phyloP scores from a whole-genome alignment of 2,113 vertebrate genomes.

The Marmota monax region DNA sequence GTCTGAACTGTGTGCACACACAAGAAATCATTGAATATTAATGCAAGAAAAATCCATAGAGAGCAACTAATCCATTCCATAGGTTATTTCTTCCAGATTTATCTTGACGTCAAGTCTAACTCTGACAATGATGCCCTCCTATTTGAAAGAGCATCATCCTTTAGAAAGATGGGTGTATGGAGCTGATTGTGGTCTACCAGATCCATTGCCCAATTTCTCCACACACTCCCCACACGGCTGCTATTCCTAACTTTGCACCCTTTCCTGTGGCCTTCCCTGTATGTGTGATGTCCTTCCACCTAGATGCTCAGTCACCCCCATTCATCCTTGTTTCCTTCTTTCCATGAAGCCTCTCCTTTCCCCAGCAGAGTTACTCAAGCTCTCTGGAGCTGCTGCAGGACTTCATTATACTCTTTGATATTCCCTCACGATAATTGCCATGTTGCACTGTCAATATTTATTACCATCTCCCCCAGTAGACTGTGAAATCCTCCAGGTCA shows the following conservation, averaged over 20 bases:
- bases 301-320: too few species aligned
- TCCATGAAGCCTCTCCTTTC: background rate
- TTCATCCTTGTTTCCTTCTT: background rate
- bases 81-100: background rate
- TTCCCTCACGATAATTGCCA: slow-evolving; percentile 50
- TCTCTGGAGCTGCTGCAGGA: background rate
- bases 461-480: background rate
- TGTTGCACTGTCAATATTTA: slow-evolving; percentile 5
- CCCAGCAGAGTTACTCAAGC: background rate
- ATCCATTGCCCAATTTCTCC: background rate
- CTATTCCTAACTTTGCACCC: background rate
- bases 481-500: background rate
- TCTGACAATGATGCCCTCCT: background rate
- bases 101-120: background rate
- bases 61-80: background rate
- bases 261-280: background rate
- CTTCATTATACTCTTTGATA: background rate
- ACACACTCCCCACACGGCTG: fast-evolving
- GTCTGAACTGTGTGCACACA: background rate
- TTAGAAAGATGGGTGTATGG: background rate
- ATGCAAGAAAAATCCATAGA: background rate
- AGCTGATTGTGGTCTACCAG: background rate
- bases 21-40: background rate
- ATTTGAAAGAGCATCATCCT: background rate
- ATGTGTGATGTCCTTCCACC: background rate